Conservation (phyloP, 2,797 vertebrate genomes). For the Oryzias dopingdopingensis region DNA sequence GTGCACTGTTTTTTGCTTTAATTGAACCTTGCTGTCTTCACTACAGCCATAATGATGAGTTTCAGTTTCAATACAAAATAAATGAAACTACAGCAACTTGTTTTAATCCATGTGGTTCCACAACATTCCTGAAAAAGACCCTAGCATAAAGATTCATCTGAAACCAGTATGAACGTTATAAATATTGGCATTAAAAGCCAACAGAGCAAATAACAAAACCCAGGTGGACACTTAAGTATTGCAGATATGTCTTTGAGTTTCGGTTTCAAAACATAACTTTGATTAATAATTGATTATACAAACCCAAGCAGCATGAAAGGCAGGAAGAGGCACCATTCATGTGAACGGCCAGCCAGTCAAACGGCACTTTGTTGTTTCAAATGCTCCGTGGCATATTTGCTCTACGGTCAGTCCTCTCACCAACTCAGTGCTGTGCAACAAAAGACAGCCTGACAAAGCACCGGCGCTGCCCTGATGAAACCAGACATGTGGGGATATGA, state of each 20-base stretch:
- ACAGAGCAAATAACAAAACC: slow-evolving; percentile 62
- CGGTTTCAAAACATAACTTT: slow-evolving; percentile 92
- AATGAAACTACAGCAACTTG: neutral
- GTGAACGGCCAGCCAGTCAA: slow-evolving; percentile 90
- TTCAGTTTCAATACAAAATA: no score
- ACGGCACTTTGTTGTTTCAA: slow-evolving; percentile 98
- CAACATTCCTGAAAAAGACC: slow-evolving; percentile 32
- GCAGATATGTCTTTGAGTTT: slow-evolving; percentile 88
- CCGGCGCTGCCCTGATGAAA: slow-evolving; percentile 75
- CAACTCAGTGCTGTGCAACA: slow-evolving; percentile 48
- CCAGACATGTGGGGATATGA: slow-evolving; percentile 80
- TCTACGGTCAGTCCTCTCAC: slow-evolving; percentile 61
- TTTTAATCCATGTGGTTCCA: slow-evolving; percentile 48
- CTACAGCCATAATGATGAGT: no score
- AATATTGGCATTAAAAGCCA: slow-evolving; percentile 61
- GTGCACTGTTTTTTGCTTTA: no score
- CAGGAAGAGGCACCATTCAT: slow-evolving; percentile 91
- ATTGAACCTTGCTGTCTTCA: no score
- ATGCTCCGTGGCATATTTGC: slow-evolving; percentile 81
- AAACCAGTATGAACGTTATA: slow-evolving; percentile 45
- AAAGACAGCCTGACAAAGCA: slow-evolving; percentile 74
- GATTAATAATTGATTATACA: slow-evolving; percentile 99
- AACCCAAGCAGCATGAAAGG: slow-evolving; percentile 92
- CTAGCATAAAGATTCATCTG: slow-evolving; percentile 42
- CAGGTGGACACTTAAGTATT: slow-evolving; percentile 75